A percentile compares a stretch with the other conserved stretches of the same genome.
These are phyloP conservation scores for Gallinago jamesoni DNA, from an alignment of 2,113 vertebrate species.

Conservation along the genomic window DNA sequence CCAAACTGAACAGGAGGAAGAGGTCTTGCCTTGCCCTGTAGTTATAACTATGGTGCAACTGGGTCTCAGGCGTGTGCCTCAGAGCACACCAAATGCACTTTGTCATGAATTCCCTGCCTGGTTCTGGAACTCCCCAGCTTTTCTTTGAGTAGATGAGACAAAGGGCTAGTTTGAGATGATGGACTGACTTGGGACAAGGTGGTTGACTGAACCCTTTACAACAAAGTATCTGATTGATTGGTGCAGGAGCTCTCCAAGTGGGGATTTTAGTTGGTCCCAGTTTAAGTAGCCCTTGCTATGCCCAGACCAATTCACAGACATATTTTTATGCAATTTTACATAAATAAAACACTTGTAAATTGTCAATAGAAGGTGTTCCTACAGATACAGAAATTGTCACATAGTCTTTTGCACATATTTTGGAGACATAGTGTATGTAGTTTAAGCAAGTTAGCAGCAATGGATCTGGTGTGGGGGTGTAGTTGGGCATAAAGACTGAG, in stretches of 20 bases:
- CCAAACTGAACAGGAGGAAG: background rate
- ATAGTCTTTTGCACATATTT: background rate
- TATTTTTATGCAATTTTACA: background rate
- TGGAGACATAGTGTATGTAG: fast-evolving
- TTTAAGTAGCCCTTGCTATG: background rate
- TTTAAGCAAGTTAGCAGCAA: background rate
- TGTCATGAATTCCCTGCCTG: background rate
- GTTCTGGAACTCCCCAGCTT: background rate
- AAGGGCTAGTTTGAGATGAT: background rate
- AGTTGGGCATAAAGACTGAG: background rate
- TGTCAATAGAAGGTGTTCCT: fast-evolving
- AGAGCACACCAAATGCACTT: background rate
- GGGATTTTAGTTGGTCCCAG: background rate
- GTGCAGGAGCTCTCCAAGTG: background rate
- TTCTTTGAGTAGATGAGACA: background rate
- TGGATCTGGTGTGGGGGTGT: background rate
- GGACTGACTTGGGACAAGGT: background rate
- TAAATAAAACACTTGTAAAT: background rate
- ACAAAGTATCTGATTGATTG: background rate
- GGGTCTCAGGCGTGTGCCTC: background rate
- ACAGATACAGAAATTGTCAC: background rate
- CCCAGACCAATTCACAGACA: background rate
- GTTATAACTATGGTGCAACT: background rate
- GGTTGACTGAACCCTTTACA: background rate
- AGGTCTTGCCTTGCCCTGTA: background rate